Evolutionary conservation across 2,113 vertebrate species (phyloP).

Genomic region (Erythrocercus mccallii): DNA sequence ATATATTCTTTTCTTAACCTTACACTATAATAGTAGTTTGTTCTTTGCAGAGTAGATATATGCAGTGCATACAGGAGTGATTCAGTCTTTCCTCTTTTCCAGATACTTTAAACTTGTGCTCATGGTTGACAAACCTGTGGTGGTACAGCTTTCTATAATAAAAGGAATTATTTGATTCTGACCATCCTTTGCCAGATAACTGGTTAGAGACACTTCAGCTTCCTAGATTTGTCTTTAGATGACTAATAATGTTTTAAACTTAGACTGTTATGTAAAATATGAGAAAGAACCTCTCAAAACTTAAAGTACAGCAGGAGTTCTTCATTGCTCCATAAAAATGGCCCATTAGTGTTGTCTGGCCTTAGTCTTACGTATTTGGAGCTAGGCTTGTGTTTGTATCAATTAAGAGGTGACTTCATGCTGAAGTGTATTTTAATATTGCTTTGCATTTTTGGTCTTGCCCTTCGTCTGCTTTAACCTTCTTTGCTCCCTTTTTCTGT

Average conservation of each 20-base stretch:
- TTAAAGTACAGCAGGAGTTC: neutral
- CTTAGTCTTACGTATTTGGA: neutral
- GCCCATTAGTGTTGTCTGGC: neutral
- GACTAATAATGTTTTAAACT: neutral
- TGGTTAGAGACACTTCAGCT: neutral
- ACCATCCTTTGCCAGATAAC: neutral
- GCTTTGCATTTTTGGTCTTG: neutral
- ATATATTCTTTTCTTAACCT: neutral
- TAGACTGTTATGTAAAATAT: neutral
- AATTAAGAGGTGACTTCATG: neutral
- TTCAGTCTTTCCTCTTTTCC: neutral
- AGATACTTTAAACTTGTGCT: neutral
- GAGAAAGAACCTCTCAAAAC: neutral
- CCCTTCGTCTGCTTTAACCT: constrained; percentile 17
- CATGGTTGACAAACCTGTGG: neutral
- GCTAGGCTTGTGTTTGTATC: neutral
- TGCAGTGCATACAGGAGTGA: neutral
- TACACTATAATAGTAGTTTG: neutral
- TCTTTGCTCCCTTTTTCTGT: constrained; percentile 18
- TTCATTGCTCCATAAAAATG: neutral
- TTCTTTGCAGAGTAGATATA: neutral
- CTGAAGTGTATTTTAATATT: neutral
- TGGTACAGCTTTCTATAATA: neutral
- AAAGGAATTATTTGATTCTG: neutral
- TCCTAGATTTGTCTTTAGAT: neutral